Percentiles rank a stretch among this genome's conserved stretches.
These are phyloP conservation scores for Tichodroma muraria DNA, from an alignment of 2,113 vertebrate species.

Conservation along the genomic window DNA sequence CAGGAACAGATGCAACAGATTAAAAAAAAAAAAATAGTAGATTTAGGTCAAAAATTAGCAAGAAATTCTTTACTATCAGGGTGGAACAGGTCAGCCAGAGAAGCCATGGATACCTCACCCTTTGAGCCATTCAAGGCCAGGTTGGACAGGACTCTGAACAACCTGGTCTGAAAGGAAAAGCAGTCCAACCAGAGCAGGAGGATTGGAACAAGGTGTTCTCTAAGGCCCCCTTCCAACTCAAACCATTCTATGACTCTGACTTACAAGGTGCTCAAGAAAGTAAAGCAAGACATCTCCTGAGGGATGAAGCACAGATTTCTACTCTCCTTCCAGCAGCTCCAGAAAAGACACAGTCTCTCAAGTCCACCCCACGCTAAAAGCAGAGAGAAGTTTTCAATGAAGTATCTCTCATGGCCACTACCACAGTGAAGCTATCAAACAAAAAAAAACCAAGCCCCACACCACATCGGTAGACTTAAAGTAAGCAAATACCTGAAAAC, in stretches of 20 bases:
- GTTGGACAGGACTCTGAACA: rapidly evolving
- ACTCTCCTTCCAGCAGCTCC: not conserved
- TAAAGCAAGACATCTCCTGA: not conserved
- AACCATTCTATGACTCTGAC: too few relatives aligned
- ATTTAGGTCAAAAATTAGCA: not conserved
- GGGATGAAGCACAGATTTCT: not conserved
- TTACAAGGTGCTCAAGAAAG: not conserved
- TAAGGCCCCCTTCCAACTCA: not conserved
- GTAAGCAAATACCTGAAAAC: not conserved
- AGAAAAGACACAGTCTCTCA: not conserved
- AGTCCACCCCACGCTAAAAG: rapidly evolving
- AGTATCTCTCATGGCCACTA: rapidly evolving
- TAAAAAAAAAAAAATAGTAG: too few relatives aligned
- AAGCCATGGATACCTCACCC: not conserved
- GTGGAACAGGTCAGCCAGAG: not conserved
- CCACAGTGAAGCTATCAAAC: rapidly evolving
- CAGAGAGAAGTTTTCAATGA: not conserved
- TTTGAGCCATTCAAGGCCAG: not conserved
- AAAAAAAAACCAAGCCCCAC: not conserved
- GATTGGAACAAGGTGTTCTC: not conserved
- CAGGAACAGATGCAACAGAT: not conserved
- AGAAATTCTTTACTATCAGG: too few relatives aligned
- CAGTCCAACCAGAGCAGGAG: not conserved
- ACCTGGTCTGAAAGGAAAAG: not conserved
- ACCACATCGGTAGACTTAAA: rapidly evolving